Percentiles rank a stretch among this genome's conserved stretches.
phyloP scores from a whole-genome alignment of 1,140 invertebrate genomes.

The Amphibalanus amphitrite region DNA sequence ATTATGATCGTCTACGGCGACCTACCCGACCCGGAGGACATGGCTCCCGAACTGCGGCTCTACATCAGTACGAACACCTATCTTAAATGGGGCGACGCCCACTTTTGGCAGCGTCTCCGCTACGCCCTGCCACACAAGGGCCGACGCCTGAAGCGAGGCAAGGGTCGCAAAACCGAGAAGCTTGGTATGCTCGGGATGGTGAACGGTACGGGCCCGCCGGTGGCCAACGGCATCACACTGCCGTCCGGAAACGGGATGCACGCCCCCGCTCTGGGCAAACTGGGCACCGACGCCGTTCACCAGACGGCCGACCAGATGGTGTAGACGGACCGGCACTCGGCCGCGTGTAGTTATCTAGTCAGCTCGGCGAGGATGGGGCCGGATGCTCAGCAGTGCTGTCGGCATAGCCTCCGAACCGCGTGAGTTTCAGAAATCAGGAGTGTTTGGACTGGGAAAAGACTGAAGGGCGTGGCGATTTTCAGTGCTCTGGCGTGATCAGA shows the following conservation, averaged over 20 bases:
- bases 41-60: conserved; percentile 53
- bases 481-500: too few species aligned
- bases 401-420: too few species aligned
- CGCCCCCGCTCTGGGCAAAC: neutral
- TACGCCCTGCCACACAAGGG: conserved; percentile 44
- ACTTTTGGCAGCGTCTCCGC: conserved; percentile 67
- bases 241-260: too few species aligned
- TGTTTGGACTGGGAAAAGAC: too few species aligned
- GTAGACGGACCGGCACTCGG: neutral
- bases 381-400: neutral
- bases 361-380: neutral
- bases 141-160: neutral
- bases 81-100: conserved; percentile 62
- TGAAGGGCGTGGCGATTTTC: too few species aligned
- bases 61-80: conserved; percentile 75
- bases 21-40: conserved; percentile 37
- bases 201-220: neutral
- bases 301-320: neutral
- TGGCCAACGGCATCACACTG: neutral
- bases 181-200: neutral
- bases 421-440: too few species aligned
- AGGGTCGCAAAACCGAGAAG: neutral
- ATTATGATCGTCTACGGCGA: conserved; percentile 64
- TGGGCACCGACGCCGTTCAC: neutral
- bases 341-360: neutral